Conservation (phyloP, 2,113 vertebrate genomes). For the Crotalus helleri region DNA sequence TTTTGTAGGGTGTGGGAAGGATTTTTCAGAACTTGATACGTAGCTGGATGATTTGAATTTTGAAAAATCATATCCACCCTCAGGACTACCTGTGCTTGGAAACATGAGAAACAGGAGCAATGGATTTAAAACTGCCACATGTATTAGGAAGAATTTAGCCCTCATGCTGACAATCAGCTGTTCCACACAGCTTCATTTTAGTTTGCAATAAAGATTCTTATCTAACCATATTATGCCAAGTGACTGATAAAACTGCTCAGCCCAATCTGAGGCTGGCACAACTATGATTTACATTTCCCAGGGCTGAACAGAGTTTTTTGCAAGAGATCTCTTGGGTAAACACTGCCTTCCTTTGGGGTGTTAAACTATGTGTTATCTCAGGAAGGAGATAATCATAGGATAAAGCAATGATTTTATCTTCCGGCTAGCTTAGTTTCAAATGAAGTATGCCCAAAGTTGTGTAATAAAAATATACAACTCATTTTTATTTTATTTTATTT, state of each 20-base stretch:
- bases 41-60: background rate
- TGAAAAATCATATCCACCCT: background rate
- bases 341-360: slow-evolving; percentile 35
- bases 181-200: no score
- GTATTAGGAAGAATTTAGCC: background rate
- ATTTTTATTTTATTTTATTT: no score
- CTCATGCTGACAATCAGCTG: background rate
- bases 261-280: background rate
- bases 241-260: no score
- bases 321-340: background rate
- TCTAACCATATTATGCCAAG: no score
- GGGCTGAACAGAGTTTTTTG: background rate
- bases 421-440: no score
- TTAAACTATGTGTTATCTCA: no score
- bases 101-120: background rate
- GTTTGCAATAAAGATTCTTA: no score
- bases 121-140: background rate
- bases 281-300: background rate
- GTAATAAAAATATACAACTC: background rate
- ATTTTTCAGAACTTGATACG: background rate
- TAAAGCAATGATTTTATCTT: background rate
- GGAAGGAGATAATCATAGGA: background rate
- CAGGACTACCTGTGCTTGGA: background rate
- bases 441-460: background rate
- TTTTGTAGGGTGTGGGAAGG: background rate